Conservation (phyloP, 2,797 vertebrate genomes). For the Limnodromus scolopaceus region DNA sequence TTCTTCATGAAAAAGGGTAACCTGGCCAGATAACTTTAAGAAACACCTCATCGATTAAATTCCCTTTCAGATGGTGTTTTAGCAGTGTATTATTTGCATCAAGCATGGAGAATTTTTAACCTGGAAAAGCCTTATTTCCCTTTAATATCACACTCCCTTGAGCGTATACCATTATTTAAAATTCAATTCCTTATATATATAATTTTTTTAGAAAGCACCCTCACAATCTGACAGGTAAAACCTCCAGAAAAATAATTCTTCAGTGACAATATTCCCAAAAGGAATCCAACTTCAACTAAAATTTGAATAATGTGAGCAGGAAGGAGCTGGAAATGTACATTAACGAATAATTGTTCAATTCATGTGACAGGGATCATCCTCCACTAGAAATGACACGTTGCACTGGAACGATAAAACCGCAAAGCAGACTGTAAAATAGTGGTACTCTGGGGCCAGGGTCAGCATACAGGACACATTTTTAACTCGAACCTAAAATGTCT, state of each 20-base stretch:
- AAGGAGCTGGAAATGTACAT: slow-evolving; percentile 32
- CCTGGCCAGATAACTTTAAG: neutral
- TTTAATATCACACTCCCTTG: neutral
- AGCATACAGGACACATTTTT: neutral
- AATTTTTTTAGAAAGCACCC: neutral
- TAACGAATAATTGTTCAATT: slow-evolving; percentile 45
- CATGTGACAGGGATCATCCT: slow-evolving; percentile 18
- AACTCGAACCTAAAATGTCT: neutral
- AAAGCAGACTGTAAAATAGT: neutral
- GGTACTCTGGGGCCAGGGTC: neutral
- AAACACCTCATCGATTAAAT: neutral
- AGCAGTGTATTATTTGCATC: neutral
- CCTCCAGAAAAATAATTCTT: slow-evolving; percentile 25
- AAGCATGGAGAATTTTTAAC: neutral
- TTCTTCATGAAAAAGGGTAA: neutral
- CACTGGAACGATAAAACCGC: neutral
- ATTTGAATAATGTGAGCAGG: slow-evolving; percentile 59
- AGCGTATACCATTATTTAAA: neutral
- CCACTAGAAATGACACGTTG: slow-evolving; percentile 11
- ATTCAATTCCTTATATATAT: neutral
- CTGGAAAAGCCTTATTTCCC: neutral
- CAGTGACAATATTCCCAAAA: slow-evolving; percentile 38
- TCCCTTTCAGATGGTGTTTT: neutral
- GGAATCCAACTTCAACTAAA: slow-evolving; percentile 25
- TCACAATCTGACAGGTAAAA: slow-evolving; percentile 41